Evolutionary conservation across 2,113 vertebrate genomes (phyloP).

Genomic region (Girardinichthys multiradiatus): DNA sequence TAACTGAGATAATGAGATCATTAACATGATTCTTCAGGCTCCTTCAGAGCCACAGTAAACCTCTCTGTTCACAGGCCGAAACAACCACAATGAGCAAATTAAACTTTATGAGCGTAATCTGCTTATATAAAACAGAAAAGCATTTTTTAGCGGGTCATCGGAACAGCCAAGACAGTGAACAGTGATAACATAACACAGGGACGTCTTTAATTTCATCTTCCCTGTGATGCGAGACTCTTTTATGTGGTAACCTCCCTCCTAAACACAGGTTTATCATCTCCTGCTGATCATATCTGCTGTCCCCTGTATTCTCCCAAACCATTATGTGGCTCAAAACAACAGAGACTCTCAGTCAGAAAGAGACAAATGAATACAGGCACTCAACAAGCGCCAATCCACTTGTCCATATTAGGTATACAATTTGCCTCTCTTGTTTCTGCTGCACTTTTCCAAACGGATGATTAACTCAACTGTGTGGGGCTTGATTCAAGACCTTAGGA

Average conservation of each 20-base stretch:
- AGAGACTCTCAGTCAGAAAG: slow-evolving; percentile 52
- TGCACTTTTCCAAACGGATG: slow-evolving; percentile 85
- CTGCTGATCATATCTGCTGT: slow-evolving; percentile 66
- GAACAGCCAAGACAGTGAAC: neutral
- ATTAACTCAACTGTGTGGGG: slow-evolving; percentile 97
- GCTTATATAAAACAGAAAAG: neutral
- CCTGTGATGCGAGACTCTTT: slow-evolving; percentile 56
- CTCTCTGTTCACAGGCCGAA: neutral
- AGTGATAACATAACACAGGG: neutral
- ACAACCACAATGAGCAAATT: neutral
- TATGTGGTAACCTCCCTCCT: slow-evolving; percentile 54
- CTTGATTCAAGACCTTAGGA: slow-evolving; percentile 96
- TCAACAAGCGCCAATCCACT: slow-evolving; percentile 81
- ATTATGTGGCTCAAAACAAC: slow-evolving; percentile 83
- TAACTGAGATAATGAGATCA: neutral
- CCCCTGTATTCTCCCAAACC: slow-evolving; percentile 81
- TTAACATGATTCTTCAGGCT: neutral
- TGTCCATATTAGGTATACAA: slow-evolving; percentile 99
- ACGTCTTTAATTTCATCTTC: slow-evolving; percentile 36
- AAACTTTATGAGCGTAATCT: slow-evolving; percentile 8
- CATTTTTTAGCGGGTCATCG: neutral
- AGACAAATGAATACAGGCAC: slow-evolving; percentile 61
- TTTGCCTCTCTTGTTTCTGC: slow-evolving; percentile 82
- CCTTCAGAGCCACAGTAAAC: slow-evolving; percentile 1
- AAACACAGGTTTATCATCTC: slow-evolving; percentile 72